Conservation (phyloP, 1,140 invertebrate genomes). For the Luehdorfia chinensis region DNA sequence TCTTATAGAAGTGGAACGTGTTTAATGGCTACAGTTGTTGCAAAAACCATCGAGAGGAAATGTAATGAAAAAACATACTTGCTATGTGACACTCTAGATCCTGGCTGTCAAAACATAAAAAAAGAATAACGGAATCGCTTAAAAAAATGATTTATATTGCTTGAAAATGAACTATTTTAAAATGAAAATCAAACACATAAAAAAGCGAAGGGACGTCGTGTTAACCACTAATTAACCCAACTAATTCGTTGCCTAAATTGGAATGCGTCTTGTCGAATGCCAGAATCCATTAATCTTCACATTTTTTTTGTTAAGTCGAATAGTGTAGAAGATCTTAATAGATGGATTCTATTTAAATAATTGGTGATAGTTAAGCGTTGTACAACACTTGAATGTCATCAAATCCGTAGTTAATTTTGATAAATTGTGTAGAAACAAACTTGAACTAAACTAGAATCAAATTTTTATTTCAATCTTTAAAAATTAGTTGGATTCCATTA, state of each 20-base stretch:
- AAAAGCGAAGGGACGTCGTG: slow-evolving; percentile 39
- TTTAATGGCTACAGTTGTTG: too few species aligned
- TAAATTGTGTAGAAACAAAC: too few species aligned
- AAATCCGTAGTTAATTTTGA: slow-evolving; percentile 5
- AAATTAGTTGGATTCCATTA: too few species aligned
- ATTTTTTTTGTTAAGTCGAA: slow-evolving; percentile 19
- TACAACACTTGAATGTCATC: neutral
- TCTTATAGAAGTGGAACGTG: too few species aligned
- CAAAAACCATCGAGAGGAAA: slow-evolving; percentile 31
- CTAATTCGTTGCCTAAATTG: slow-evolving; percentile 48
- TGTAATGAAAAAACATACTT: slow-evolving; percentile 30
- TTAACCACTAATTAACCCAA: slow-evolving; percentile 67
- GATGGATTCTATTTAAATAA: slow-evolving; percentile 10
- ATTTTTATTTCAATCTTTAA: neutral
- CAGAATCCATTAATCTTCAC: slow-evolving; percentile 34
- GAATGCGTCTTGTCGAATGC: slow-evolving; percentile 47
- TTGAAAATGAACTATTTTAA: slow-evolving; percentile 9
- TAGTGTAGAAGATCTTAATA: slow-evolving; percentile 1
- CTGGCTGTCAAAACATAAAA: slow-evolving; percentile 61
- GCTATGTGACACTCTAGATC: slow-evolving; percentile 58
- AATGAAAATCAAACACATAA: slow-evolving; percentile 16
- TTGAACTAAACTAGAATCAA: too few species aligned
- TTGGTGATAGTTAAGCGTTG: slow-evolving; percentile 3
- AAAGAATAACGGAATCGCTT: slow-evolving; percentile 52
- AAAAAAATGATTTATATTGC: slow-evolving; percentile 64